Percentiles rank a stretch among this genome's conserved stretches.
phyloP scores from a whole-genome alignment of 2,113 vertebrate species.

The Lethenteron camtschaticum region DNA sequence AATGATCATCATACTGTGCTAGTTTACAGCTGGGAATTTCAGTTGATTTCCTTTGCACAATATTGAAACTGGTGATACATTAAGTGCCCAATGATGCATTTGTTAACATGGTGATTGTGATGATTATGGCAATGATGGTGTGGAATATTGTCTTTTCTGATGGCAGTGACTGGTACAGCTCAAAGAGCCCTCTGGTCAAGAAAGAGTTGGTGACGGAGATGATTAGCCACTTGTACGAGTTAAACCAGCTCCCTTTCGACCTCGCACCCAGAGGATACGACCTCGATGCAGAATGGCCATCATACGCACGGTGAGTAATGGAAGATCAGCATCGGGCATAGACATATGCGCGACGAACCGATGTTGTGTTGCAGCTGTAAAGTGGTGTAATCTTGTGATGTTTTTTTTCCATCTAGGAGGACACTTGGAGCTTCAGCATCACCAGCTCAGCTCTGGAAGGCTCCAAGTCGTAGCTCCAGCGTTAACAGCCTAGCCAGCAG shows the following conservation, averaged over 20 bases:
- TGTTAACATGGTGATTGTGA: too few relatives aligned
- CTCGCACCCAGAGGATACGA: conserved; percentile 61
- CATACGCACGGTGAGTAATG: conserved; percentile 48
- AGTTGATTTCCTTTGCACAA: too few relatives aligned
- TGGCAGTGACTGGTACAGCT: conserved; percentile 73
- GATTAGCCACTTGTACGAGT: conserved; percentile 65
- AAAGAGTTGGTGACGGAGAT: conserved; percentile 56
- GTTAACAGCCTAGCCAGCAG: conserved; percentile 65
- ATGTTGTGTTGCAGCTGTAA: background rate
- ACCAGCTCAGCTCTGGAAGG: conserved; percentile 40
- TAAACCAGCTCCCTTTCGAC: conserved; percentile 70
- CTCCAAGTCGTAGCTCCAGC: conserved; percentile 77
- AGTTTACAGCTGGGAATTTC: too few relatives aligned
- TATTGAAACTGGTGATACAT: too few relatives aligned
- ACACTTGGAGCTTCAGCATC: conserved; percentile 31
- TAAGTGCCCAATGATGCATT: too few relatives aligned
- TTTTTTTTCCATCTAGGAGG: conserved; percentile 28
- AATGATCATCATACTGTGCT: too few relatives aligned
- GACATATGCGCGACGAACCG: background rate
- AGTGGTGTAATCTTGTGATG: background rate
- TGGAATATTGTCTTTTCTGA: background rate
- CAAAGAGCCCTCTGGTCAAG: conserved; percentile 70
- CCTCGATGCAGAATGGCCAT: conserved; percentile 64
- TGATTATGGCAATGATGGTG: too few relatives aligned
- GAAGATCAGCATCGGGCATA: too few relatives aligned